Evolutionary conservation across 2,888 invertebrate genomes (phyloP).

Genomic region (Pachycephus smyrnensis): DNA sequence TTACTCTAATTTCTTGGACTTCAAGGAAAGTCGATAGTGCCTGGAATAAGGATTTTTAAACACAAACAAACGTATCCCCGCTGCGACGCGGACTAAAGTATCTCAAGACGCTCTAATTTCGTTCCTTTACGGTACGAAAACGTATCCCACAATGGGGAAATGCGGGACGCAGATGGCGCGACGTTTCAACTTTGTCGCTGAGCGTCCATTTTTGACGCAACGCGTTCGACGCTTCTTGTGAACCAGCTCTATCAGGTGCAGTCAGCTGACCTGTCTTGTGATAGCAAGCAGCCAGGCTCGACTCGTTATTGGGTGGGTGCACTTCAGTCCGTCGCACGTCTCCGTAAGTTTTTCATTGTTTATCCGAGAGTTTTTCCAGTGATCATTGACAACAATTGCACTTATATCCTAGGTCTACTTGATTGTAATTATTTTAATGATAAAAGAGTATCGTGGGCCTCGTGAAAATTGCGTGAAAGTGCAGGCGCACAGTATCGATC

Average conservation of each 20-base stretch:
- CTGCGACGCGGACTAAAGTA: neutral
- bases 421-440: neutral
- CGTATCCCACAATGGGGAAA: neutral
- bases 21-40: neutral
- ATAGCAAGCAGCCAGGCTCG: conserved; percentile 53
- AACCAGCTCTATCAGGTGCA: conserved; percentile 40
- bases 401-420: neutral
- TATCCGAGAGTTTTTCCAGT: conserved; percentile 3
- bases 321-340: conserved; percentile 43
- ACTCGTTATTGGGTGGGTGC: conserved; percentile 48
- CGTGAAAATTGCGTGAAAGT: neutral
- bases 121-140: neutral
- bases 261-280: conserved; percentile 68
- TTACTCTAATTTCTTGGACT: neutral
- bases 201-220: neutral
- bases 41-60: neutral
- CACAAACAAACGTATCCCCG: neutral
- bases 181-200: neutral
- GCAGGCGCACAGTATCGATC: conserved; percentile 48
- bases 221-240: conserved; percentile 8
- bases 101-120: neutral
- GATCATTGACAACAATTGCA: neutral
- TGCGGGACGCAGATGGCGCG: neutral
- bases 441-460: neutral
- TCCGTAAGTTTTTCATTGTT: conserved; percentile 19